Conservation (phyloP, 2,113 vertebrate genomes). For the Lagopus muta region DNA sequence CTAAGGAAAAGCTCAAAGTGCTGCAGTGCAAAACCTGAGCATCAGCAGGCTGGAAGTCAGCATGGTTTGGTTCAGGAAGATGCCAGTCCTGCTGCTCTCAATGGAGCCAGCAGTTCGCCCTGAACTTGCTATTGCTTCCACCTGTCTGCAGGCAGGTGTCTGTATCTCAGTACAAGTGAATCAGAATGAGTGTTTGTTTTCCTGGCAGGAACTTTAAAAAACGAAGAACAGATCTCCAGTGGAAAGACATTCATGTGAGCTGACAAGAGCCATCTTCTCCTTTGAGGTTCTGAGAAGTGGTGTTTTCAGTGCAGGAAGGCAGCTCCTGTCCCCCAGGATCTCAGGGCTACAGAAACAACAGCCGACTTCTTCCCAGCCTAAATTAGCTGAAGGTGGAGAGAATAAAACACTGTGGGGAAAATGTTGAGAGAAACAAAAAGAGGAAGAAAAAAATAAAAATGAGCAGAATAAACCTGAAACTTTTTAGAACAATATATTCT, state of each 20-base stretch:
- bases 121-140: not conserved
- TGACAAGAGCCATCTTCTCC: not conserved
- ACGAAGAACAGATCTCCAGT: not conserved
- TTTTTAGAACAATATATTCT: not conserved
- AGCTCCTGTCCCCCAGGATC: not conserved
- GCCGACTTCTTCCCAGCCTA: not conserved
- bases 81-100: rapidly evolving
- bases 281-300: not conserved
- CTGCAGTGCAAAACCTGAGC: not conserved
- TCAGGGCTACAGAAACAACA: not conserved
- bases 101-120: not conserved
- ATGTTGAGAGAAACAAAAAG: not conserved
- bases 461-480: not conserved
- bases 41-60: not conserved
- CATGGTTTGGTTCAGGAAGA: not conserved
- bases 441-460: not conserved
- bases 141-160: not conserved
- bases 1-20: not conserved
- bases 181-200: not conserved
- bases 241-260: not conserved
- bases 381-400: not conserved
- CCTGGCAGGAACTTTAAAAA: not conserved
- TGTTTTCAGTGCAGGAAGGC: not conserved
- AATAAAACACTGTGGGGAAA: not conserved
- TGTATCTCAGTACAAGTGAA: not conserved